A percentile compares a stretch with the other conserved stretches of the same genome.
phyloP scores from a whole-genome alignment of 2,797 vertebrate species.

The Muscicapa comitata region DNA sequence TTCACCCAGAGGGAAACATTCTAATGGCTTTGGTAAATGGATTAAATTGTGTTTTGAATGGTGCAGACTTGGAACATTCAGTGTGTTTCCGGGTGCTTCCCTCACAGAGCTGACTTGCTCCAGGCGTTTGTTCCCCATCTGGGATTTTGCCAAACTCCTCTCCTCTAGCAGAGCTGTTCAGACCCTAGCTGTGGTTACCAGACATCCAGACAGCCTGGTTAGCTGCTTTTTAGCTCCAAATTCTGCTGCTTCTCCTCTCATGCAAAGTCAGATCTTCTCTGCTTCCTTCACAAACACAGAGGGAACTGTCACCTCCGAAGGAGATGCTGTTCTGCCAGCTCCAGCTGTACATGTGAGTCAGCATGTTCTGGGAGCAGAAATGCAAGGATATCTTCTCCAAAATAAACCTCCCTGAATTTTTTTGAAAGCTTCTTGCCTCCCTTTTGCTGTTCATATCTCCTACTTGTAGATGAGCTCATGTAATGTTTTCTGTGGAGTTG shows the following conservation, averaged over 20 bases:
- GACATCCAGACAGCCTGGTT: not conserved
- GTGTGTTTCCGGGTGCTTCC: not conserved
- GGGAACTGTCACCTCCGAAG: not conserved
- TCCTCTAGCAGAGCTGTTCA: not conserved
- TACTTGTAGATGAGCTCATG: not conserved
- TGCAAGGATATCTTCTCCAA: not conserved
- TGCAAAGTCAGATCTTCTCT: not conserved
- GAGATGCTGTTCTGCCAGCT: not conserved
- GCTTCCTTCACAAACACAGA: not conserved
- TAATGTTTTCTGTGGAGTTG: not conserved
- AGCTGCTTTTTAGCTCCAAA: not conserved
- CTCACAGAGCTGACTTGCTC: not conserved
- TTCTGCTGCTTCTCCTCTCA: not conserved
- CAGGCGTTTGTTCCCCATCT: not conserved
- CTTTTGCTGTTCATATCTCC: rapidly evolving
- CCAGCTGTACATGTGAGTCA: not conserved
- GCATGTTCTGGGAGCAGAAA: not conserved
- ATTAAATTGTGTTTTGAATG: slow-evolving; percentile 39
- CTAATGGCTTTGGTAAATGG: slow-evolving; percentile 41
- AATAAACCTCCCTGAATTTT: not conserved
- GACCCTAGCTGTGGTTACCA: not conserved
- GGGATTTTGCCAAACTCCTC: not conserved
- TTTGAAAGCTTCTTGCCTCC: not conserved
- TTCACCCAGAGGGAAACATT: not conserved
- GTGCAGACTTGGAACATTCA: not conserved